These are phyloP conservation scores for Felis chaus DNA, from an alignment of 2,113 vertebrate genomes.

Conservation along the genomic window DNA sequence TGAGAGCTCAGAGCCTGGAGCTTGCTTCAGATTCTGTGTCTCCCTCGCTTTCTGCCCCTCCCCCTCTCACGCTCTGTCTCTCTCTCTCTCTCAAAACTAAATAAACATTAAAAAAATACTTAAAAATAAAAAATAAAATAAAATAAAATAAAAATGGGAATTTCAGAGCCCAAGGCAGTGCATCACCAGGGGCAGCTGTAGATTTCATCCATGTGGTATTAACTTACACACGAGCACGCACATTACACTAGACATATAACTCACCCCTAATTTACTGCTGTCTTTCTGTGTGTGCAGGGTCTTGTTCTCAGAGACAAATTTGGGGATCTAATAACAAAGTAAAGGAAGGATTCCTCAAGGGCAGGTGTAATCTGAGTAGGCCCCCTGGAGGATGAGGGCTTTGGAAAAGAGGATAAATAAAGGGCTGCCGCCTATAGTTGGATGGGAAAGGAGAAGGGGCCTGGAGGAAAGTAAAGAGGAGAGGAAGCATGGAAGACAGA, in stretches of 20 bases:
- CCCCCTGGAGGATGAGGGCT: slow-evolving; percentile 50
- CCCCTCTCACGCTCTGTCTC: too few species aligned
- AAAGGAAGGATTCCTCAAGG: slow-evolving; percentile 61
- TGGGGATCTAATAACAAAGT: slow-evolving; percentile 74
- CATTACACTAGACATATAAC: slow-evolving; percentile 32
- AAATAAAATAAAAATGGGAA: background rate
- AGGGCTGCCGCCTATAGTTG: background rate
- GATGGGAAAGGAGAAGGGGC: background rate
- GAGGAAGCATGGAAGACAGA: background rate
- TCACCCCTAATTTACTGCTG: slow-evolving; percentile 65
- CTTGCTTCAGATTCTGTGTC: too few species aligned
- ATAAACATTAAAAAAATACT: too few species aligned
- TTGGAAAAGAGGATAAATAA: slow-evolving; percentile 47
- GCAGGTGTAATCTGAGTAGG: slow-evolving; percentile 61
- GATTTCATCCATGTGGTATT: background rate
- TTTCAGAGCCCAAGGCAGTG: slow-evolving; percentile 8
- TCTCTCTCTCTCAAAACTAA: too few species aligned
- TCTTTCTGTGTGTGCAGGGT: slow-evolving; percentile 48
- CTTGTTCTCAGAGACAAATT: slow-evolving; percentile 60
- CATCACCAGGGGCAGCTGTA: background rate
- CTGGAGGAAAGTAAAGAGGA: background rate
- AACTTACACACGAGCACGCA: background rate
- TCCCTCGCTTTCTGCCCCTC: too few species aligned
- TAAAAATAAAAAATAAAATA: too few species aligned
- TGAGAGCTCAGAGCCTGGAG: too few species aligned